Base-by-base conservation (phyloP, 2,113 vertebrate species). In the Prionailurus viverrinus region DNA sequence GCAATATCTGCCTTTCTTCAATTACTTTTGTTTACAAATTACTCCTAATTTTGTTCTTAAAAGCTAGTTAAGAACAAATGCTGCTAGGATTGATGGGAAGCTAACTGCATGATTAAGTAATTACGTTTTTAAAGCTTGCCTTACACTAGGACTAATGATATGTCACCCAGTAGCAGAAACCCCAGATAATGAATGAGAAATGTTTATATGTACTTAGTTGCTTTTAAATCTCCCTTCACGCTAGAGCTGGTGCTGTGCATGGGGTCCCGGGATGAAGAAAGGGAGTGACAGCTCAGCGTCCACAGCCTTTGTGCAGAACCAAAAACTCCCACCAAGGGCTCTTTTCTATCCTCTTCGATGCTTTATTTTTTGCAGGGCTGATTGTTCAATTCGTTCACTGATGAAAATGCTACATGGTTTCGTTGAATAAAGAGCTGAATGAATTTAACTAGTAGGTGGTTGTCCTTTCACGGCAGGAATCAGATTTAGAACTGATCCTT, bases 21-120 rank as follows among this genome's bases (percentile, higher is more conserved):
- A 99, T 99, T 99, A 99, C 98, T 99, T 99, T 98, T 99, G 99
- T 98, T 99, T 99, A 99, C 99, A 99, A 99, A 99, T 99, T 99
- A 99, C 98, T 99, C 97, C 98, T 99, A 99, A 99, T 99, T 99
- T 98, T 99, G 97, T 98, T 98, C 98, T 99, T 99, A 98, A 99
- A 99, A 99, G 98, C 98, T 99, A 99, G 99, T 99, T 99, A 99
- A 99, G 98, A 99, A 87, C 98, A 98, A 99, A 98, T 97, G 98
- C 98, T 98, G 96, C 98, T 98, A 98, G 98, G 98, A 99, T 99
- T 99, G 98, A 99, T 99, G 98, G 95, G 98, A 97, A 98, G 96
- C 98, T 99, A 99, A 99, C 98, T 99, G 98, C 98, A 99, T 98
- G 99, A 99, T 99, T 99, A 99, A 99, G 98, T 99, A 99, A 99